Evolutionary conservation across 2,888 invertebrate genomes (phyloP), one percentile per base, ranked within the genome.

Genomic region (Tiliacea aurago): DNA sequence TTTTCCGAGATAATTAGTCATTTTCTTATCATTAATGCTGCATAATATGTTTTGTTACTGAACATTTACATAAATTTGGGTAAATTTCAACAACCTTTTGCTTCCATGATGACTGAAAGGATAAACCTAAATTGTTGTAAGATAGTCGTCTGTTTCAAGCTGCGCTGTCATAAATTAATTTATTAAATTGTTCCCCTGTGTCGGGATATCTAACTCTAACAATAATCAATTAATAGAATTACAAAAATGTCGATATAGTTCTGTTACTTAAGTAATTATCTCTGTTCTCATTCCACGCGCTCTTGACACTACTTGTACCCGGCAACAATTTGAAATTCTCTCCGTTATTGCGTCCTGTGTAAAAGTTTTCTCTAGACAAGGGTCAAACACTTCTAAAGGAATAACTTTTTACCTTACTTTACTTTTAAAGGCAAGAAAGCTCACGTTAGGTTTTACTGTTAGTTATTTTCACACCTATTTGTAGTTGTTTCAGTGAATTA

Each of bases 381-480:
- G 81, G 81, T 81, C 84, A 81, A 81, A 76, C 81, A 76, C 64
- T 81, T 84, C 70, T 81, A 58, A 70, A 71, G 64, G 53, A 81
- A 84, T 71, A 81, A 81, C 81, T 81, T 81, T 84, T 74, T 67
- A 80, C 75, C 84, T 81, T 84, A 80, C 63, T 67, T 80, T 83
- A 80, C 84, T 67, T 84, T 80, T 84, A 74, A 80, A 80, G 73
- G 80, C 66, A 73, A 84, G 53, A 80, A 70, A 63, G 56, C 69
- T 69, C n/a, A 70, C 75, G 70, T 74, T 64, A 70, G 47, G 55
- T 77, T 76, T 63, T 64, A 69, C 62, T 66, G 20, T 63, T 61
- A 66, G 78, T 73, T 76, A 69, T 66, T 62, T 74, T 37, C 56
- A 59, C 58, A 70, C 59, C 28, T 74, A 80, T 69, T 47, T 45